These are phyloP conservation scores for Oryzias woworae DNA, from an alignment of 2,113 vertebrate genomes.

Conservation along the genomic window DNA sequence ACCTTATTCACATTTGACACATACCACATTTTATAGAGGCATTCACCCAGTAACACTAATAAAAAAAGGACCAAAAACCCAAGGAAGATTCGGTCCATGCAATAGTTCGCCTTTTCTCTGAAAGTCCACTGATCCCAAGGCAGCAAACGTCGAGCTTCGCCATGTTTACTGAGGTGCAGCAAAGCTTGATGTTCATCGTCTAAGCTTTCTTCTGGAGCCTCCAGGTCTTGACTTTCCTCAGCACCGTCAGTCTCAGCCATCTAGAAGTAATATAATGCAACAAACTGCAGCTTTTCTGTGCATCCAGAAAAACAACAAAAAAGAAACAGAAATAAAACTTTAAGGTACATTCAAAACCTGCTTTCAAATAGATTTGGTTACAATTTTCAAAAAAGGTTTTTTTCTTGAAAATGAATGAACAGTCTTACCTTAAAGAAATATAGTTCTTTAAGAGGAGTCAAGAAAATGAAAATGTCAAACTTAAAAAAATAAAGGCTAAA, in stretches of 20 bases:
- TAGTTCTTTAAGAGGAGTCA: not conserved
- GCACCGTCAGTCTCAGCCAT: conserved; percentile 61
- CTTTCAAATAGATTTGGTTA: not conserved
- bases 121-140: conserved; percentile 76
- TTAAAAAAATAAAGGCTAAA: not conserved
- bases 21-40: conserved; percentile 71
- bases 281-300: conserved; percentile 5
- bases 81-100: conserved; percentile 71
- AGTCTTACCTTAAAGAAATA: conserved; percentile 47
- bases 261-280: not conserved
- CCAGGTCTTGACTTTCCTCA: conserved; percentile 41
- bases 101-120: conserved; percentile 68
- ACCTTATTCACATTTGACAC: conserved; percentile 60
- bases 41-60: conserved; percentile 53
- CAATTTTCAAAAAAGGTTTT: not conserved
- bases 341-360: not conserved
- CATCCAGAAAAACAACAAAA: not conserved
- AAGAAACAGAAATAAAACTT: not conserved
- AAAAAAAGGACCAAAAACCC: conserved; percentile 52
- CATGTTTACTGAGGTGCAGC: conserved; percentile 57
- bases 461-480: not conserved
- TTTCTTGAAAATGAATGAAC: not conserved
- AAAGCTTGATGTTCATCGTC: conserved; percentile 42
- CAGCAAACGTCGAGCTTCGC: conserved; percentile 39
- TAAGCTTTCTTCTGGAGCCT: conserved; percentile 52